Evolutionary conservation across 2,113 vertebrate species (phyloP), one percentile per base, ranked within the genome.

Genomic region (Hepsetus odoe): DNA sequence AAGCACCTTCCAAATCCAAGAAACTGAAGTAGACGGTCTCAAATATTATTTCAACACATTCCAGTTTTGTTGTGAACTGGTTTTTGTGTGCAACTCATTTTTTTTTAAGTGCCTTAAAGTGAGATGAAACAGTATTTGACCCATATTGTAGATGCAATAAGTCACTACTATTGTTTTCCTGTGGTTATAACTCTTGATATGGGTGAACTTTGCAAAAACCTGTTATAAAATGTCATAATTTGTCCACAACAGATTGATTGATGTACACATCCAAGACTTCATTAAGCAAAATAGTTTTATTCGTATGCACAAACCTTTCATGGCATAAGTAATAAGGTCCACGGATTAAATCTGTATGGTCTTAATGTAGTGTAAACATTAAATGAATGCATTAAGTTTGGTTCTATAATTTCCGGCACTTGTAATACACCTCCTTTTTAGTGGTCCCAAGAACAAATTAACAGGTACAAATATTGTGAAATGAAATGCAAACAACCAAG

Each of bases 1-100:
- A 72, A 18, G 8, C 7, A 8, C 42, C 85, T 2, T 51, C 62
- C 22, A 88, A 83, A 71, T 86, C 91, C 79, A 98, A 97, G 82
- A 95, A 93, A 87, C 77, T 72, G 30, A 88, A 81, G 12, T 91
- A 80, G 49, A 55, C 14, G 16, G 30, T 0, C 11, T 33, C 9
- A 3, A 62, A 38, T 5, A 11, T 51, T 1, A 20, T 22, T 72
- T 56, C 26, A 22, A 46, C 30, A 46, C 8, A 42, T 56, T 66
- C 13, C n/a, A 58, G 30, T 13, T 28, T 10, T 30, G 18, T 4
- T 14, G 12, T 56, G 12, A 18, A 3, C 18, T 16, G 4, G 18
- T 74, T 74, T 26, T 44, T 26, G 10, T 5, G 33, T 59, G 26
- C 13, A 33, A n/a, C 18, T 22, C 32, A n/a, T n/a, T n/a, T 38